These are phyloP conservation scores for Dendrocopos noguchii DNA, from an alignment of 2,113 vertebrate genomes.

Conservation along the genomic window DNA sequence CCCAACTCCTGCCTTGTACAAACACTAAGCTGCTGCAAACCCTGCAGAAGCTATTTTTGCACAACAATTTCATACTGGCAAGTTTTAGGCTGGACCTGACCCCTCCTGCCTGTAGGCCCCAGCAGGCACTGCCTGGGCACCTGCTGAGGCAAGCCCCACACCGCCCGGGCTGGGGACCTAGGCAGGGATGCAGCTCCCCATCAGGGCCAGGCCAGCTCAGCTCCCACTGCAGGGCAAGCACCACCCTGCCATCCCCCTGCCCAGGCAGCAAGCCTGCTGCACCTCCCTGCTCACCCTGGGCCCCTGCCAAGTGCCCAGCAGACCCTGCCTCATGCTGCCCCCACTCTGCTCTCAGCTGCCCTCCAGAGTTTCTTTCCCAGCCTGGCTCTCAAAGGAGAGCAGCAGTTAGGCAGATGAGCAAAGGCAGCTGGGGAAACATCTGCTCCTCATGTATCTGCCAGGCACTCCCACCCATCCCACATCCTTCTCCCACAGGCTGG, in stretches of 20 bases:
- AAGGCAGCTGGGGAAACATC: not conserved
- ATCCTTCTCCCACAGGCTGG: not conserved
- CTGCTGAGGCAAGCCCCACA: not conserved
- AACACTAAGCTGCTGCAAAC: not conserved
- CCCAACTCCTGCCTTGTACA: not conserved
- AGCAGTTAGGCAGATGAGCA: not conserved
- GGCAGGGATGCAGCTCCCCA: not conserved
- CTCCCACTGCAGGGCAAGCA: not conserved
- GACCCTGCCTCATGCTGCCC: not conserved
- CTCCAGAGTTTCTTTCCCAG: not conserved
- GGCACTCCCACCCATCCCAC: not conserved
- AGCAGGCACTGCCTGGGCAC: not conserved
- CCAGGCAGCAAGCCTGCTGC: not conserved
- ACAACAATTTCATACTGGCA: not conserved
- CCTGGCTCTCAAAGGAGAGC: not conserved
- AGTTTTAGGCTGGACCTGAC: not conserved
- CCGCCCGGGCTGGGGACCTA: accelerated
- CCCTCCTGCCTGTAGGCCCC: not conserved
- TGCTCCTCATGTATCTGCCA: accelerated
- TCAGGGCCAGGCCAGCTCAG: not conserved
- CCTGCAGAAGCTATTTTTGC: not conserved
- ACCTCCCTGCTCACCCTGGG: not conserved
- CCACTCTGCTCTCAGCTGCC: not conserved
- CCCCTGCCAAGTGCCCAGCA: not conserved
- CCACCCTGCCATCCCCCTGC: accelerated